phyloP scores from a whole-genome alignment of 2,888 invertebrate genomes.

The Xylophagus ater region DNA sequence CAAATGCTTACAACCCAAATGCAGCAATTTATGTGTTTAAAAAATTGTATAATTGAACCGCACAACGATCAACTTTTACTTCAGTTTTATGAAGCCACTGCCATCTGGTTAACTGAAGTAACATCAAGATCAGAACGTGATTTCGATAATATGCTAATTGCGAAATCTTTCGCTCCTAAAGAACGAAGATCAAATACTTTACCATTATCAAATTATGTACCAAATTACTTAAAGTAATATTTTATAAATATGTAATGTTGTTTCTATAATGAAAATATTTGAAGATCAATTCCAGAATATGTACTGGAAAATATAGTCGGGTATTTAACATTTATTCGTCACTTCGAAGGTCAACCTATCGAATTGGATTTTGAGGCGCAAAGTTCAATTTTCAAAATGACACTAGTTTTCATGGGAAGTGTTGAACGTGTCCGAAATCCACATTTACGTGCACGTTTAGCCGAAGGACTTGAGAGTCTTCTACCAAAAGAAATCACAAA shows the following conservation, averaged over 20 bases:
- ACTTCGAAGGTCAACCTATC: conserved; percentile 49
- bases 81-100: conserved; percentile 68
- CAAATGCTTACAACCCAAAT: conserved; percentile 53
- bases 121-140: conserved; percentile 44
- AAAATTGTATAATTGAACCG: conserved; percentile 66
- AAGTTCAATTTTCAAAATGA: conserved; percentile 61
- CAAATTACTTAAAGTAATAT: conserved; percentile 54
- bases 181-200: conserved; percentile 45
- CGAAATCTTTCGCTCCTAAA: conserved; percentile 50
- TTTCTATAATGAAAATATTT: conserved; percentile 17
- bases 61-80: conserved; percentile 57
- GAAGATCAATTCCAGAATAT: conserved; percentile 79
- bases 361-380: conserved; percentile 55
- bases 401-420: conserved; percentile 82
- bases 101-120: conserved; percentile 79
- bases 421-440: conserved; percentile 75
- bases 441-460: conserved; percentile 79
- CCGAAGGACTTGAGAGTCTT: conserved; percentile 79
- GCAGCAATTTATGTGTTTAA: conserved; percentile 56
- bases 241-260: conserved; percentile 8
- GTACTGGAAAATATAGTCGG: conserved; percentile 79
- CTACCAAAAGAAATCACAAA: conserved; percentile 58
- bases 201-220: conserved; percentile 52
- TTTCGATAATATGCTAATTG: conserved; percentile 26
- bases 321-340: conserved; percentile 63